Percentiles rank a stretch among this genome's conserved stretches.
Conservation (phyloP, 2,888 invertebrate genomes). For the Erannis defoliaria region DNA sequence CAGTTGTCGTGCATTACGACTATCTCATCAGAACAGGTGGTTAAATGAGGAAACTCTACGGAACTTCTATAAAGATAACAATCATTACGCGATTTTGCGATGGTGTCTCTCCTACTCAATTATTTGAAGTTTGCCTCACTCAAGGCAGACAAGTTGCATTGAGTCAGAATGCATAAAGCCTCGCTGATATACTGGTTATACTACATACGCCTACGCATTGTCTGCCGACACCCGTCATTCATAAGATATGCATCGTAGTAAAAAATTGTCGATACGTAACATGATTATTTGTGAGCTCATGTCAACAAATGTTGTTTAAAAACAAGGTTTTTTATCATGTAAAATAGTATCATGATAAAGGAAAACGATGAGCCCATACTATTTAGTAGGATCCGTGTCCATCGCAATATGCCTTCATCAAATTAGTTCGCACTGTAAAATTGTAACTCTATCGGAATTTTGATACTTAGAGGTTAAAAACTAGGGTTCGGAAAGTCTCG, state of each 20-base stretch:
- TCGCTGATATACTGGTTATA: slow-evolving; percentile 20
- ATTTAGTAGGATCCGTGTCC: no score
- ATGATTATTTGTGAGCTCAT: background rate
- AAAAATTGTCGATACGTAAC: slow-evolving; percentile 15
- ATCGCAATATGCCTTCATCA: no score
- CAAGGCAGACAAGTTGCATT: slow-evolving; percentile 55
- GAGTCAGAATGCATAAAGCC: slow-evolving; percentile 47
- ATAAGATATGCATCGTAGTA: slow-evolving; percentile 29
- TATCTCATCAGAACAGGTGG: background rate
- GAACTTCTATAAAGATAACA: background rate
- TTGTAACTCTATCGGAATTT: no score
- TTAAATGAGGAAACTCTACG: background rate
- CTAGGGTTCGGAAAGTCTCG: no score
- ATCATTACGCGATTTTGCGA: background rate
- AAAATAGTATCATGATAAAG: no score
- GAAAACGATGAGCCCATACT: no score
- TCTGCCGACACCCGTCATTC: slow-evolving; percentile 24
- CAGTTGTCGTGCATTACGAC: background rate
- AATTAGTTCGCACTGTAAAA: no score
- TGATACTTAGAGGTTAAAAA: no score
- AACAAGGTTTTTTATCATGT: no score
- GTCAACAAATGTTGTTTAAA: no score
- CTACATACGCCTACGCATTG: slow-evolving; percentile 28
- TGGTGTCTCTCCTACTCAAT: background rate
- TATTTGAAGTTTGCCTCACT: background rate